These are phyloP conservation scores for Druceiella hillmani DNA, from an alignment of 2,888 invertebrate species.

Conservation along the genomic window DNA sequence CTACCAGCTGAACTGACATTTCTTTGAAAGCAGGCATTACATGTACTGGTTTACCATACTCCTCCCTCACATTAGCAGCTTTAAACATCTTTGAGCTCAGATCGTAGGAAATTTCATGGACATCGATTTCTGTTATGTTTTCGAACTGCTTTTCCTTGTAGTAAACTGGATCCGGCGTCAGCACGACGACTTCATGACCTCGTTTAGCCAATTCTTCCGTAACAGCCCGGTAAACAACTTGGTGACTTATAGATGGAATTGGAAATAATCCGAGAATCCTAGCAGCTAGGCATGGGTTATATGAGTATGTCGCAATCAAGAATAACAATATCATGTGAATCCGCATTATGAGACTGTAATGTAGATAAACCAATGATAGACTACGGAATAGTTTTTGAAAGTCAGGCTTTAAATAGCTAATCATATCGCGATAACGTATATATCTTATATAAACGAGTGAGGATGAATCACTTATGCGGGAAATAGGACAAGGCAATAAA, in stretches of 20 bases:
- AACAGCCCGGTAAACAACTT: conserved; percentile 35
- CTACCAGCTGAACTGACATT: conserved; percentile 14
- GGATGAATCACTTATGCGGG: no score
- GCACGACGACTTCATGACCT: conserved; percentile 40
- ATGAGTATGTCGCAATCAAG: no score
- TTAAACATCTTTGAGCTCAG: conserved; percentile 1
- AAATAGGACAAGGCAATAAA: no score
- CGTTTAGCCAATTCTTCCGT: conserved; percentile 35
- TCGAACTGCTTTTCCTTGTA: conserved; percentile 25
- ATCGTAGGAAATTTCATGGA: conserved; percentile 24
- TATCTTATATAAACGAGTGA: no score
- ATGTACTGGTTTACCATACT: conserved; percentile 1
- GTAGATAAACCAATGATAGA: no score
- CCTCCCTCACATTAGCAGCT: background rate
- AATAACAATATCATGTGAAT: background rate
- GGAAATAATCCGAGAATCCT: conserved; percentile 38
- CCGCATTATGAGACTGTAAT: background rate
- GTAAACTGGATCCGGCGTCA: conserved; percentile 39
- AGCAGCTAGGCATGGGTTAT: conserved; percentile 23
- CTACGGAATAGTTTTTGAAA: no score
- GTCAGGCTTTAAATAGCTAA: no score
- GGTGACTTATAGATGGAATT: conserved; percentile 42
- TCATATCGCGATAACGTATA: no score
- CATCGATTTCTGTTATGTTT: conserved; percentile 23
- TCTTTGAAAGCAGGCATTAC: conserved; percentile 1